A percentile compares a stretch with the other conserved stretches of the same genome.
These are phyloP conservation scores for Aegithalos caudatus DNA, from an alignment of 2,113 vertebrate species.

Conservation along the genomic window DNA sequence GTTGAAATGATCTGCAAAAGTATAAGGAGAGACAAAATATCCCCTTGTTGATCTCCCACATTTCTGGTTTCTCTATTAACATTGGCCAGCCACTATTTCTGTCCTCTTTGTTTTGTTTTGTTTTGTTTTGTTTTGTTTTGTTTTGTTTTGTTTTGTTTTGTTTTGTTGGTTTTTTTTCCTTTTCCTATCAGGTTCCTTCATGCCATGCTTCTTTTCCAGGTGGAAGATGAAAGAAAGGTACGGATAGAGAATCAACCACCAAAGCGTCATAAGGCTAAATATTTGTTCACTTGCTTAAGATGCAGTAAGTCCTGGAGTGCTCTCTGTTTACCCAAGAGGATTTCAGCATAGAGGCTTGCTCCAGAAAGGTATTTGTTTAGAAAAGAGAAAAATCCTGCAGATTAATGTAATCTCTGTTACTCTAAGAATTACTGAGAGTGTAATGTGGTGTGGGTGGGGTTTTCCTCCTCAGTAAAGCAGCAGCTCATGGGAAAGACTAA, in stretches of 20 bases:
- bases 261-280: not conserved
- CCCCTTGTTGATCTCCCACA: not conserved
- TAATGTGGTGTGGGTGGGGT: not conserved
- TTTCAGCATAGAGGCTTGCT: not conserved
- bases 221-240: not conserved
- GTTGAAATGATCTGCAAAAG: not conserved
- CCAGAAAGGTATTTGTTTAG: not conserved
- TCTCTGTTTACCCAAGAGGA: not conserved
- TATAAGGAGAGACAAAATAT: not conserved
- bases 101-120: not conserved
- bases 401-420: not conserved
- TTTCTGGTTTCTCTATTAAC: not conserved
- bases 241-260: not conserved
- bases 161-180: no score
- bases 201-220: not conserved
- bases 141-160: no score
- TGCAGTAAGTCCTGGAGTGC: not conserved
- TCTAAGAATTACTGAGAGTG: not conserved
- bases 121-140: no score
- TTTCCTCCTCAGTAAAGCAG: not conserved
- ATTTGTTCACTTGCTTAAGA: not conserved
- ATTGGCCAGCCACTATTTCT: not conserved
- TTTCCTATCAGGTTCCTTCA: not conserved
- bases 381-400: not conserved
- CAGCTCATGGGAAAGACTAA: not conserved